Conservation (phyloP, 2,888 invertebrate species). For the Oconnorella tubifera region DNA sequence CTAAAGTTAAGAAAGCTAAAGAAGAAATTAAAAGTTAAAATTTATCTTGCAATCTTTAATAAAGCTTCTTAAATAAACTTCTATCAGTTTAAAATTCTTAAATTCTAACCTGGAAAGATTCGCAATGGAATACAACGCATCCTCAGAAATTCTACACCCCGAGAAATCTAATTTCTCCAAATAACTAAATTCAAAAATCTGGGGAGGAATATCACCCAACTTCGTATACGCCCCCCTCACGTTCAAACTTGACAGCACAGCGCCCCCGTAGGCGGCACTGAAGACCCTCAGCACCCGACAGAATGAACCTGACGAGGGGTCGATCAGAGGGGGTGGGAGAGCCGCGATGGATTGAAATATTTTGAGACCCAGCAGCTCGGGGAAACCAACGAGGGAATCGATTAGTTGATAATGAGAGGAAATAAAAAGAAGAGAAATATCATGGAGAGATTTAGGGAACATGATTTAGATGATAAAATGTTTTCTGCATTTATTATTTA, state of each 20-base stretch:
- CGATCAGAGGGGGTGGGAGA: background rate
- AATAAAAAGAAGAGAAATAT: too few relatives aligned
- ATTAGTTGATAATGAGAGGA: too few relatives aligned
- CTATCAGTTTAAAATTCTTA: too few relatives aligned
- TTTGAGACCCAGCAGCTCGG: background rate
- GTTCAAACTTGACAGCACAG: background rate
- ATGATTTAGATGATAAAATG: too few relatives aligned
- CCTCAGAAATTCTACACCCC: background rate
- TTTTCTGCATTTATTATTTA: too few relatives aligned
- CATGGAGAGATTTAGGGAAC: too few relatives aligned
- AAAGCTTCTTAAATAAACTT: too few relatives aligned
- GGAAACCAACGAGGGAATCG: background rate
- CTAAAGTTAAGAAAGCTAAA: too few relatives aligned
- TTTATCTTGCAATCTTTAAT: too few relatives aligned
- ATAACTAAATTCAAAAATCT: background rate
- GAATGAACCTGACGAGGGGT: background rate
- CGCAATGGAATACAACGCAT: too few relatives aligned
- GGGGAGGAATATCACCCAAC: background rate
- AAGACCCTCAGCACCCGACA: background rate
- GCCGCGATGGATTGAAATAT: background rate
- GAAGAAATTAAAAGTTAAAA: too few relatives aligned
- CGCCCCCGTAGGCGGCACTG: background rate
- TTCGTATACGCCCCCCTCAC: background rate
- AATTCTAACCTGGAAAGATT: too few relatives aligned
- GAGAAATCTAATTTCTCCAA: background rate